These are phyloP conservation scores for Palythoa heliodiscus DNA, from an alignment of 92 coral and sea anemone species.

Conservation along the genomic window DNA sequence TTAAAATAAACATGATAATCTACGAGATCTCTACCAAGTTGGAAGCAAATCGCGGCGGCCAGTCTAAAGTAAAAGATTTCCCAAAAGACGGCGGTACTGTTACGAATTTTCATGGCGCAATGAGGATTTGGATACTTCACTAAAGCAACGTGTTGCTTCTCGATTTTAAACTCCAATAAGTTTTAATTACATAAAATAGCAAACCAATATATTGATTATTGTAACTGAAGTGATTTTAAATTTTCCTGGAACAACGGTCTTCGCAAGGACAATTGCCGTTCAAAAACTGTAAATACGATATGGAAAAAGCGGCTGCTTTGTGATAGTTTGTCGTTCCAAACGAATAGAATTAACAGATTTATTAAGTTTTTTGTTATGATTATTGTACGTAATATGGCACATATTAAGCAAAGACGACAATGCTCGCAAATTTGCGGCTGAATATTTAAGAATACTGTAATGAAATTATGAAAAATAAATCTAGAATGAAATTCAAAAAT, in stretches of 20 bases:
- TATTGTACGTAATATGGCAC: neutral
- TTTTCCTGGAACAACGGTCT: slow-evolving; percentile 30
- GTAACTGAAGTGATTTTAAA: slow-evolving; percentile 53
- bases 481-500: slow-evolving; percentile 15
- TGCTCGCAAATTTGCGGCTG: slow-evolving; percentile 34
- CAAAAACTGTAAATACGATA: slow-evolving; percentile 58
- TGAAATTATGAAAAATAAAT: slow-evolving; percentile 39
- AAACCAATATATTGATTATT: slow-evolving; percentile 39
- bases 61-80: neutral
- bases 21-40: neutral
- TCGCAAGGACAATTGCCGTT: slow-evolving; percentile 44
- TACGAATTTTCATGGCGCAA: neutral
- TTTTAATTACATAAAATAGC: slow-evolving; percentile 41
- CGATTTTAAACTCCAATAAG: slow-evolving; percentile 44
- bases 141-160: slow-evolving; percentile 31
- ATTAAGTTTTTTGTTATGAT: slow-evolving; percentile 31
- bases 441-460: slow-evolving; percentile 22
- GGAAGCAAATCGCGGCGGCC: neutral
- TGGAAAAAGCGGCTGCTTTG: slow-evolving; percentile 51
- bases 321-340: slow-evolving; percentile 51
- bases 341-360: slow-evolving; percentile 24
- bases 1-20: neutral
- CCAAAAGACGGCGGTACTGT: neutral
- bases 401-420: slow-evolving; percentile 22
- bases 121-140: slow-evolving; percentile 12